Evolutionary conservation across 1,140 invertebrate species (phyloP), one percentile per base, ranked within the genome.

Genomic region (Euura saliciscinereae): DNA sequence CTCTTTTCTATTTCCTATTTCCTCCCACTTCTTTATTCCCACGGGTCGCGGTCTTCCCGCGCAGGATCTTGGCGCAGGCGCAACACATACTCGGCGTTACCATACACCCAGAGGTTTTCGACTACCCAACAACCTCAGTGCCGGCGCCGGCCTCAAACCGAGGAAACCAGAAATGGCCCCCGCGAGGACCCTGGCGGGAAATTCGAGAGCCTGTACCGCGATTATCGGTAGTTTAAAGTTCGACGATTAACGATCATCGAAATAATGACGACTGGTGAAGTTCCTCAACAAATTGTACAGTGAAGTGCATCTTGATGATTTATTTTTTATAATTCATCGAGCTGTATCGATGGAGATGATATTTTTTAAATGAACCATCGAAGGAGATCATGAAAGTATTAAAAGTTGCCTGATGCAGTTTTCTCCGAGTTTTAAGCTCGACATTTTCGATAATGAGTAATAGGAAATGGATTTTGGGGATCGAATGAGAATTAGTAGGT

Each of bases 21-120:
- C 51, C 51, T 59, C 51, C 51, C 51, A 59, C 51, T 59, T 59
- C 8, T 59, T 59, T 66, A 42, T 72, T 72, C 66, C 64, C 2
- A 43, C 43, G 69, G 45, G 28, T 46, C 6, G 51, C 6, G 11
- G 45, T 45, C n/a, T 44, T 43, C 71, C 77, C 75, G 81, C 82
- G 82, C 80, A 83, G 77, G 77, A 79, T 78, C 75, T 76, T 73
- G 80, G 83, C 83, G 83, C 83, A 83, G 75, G 83, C 83, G 51
- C 51, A 59, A 59, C 6, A 59, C 51, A n/a, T 4, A 8, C 28
- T 67, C 7, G 66, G 66, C 3, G 8, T 11, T 67, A 67, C 6
- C 51, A n/a, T 78, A 75, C 77, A 74, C 73, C 71, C 78, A 67
- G 59, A 70, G 73, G 74, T 69, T 73, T 72, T 72, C 75, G 77